Conservation (phyloP, 2,113 vertebrate genomes). For the Scatophagus argus region DNA sequence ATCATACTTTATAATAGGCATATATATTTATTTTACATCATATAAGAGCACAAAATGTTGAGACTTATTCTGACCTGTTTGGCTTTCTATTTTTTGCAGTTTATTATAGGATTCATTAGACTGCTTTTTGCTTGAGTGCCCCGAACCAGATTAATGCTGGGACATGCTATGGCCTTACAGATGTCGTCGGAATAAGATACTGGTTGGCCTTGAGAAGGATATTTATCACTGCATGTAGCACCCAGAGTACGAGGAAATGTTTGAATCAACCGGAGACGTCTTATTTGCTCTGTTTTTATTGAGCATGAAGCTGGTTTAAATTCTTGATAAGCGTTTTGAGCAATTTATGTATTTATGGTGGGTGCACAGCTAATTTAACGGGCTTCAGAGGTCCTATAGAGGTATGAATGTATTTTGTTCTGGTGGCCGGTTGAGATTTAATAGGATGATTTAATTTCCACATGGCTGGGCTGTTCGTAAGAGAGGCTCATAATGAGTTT, state of each 20-base stretch:
- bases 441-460: slow-evolving; percentile 39
- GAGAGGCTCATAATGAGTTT: slow-evolving; percentile 50
- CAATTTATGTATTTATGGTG: slow-evolving; percentile 29
- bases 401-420: slow-evolving; percentile 37
- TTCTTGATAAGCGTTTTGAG: background rate
- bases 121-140: background rate
- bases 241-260: background rate
- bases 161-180: background rate
- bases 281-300: slow-evolving; percentile 22
- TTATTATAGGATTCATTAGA: slow-evolving; percentile 11
- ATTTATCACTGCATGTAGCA: background rate
- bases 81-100: background rate
- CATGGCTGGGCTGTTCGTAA: slow-evolving; percentile 33
- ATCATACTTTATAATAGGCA: background rate
- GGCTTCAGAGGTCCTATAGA: slow-evolving; percentile 30
- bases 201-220: slow-evolving; percentile 32
- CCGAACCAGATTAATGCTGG: background rate
- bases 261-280: background rate
- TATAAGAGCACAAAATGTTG: background rate
- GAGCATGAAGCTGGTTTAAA: background rate
- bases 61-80: background rate
- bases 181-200: slow-evolving; percentile 9
- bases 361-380: slow-evolving; percentile 12
- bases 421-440: slow-evolving; percentile 33
- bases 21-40: background rate